These are phyloP conservation scores for Caenorhabditis brenneri DNA, from an alignment of 1,140 invertebrate species.

Conservation along the genomic window DNA sequence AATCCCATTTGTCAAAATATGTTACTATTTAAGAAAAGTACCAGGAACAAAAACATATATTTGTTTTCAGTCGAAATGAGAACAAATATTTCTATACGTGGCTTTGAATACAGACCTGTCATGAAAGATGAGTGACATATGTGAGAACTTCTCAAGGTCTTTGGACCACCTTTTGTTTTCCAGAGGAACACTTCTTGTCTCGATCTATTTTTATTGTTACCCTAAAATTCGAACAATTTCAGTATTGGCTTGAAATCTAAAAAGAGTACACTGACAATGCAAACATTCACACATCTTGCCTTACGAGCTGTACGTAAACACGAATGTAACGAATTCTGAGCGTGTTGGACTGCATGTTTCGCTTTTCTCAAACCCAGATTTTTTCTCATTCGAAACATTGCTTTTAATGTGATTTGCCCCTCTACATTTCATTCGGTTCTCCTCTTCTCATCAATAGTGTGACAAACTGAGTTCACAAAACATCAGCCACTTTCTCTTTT, in stretches of 20 bases:
- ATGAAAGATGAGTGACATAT: too few species aligned
- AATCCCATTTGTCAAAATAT: too few species aligned
- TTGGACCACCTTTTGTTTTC: too few species aligned
- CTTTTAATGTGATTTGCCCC: constrained; percentile 33
- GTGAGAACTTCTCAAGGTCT: too few species aligned
- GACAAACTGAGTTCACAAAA: neutral
- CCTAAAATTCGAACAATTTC: neutral
- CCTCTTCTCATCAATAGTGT: neutral
- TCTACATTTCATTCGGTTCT: neutral
- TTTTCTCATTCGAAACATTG: constrained; percentile 34
- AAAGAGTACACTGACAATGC: neutral
- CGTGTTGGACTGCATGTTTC: neutral
- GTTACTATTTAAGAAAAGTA: too few species aligned
- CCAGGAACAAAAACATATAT: too few species aligned
- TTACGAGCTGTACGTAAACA: neutral
- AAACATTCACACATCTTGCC: constrained; percentile 14
- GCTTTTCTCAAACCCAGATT: neutral
- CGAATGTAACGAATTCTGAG: constrained; percentile 13
- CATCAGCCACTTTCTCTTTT: neutral
- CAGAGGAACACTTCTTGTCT: neutral
- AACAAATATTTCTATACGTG: too few species aligned
- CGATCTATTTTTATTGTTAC: neutral
- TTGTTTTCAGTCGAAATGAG: too few species aligned
- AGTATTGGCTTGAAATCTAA: neutral
- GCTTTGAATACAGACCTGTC: too few species aligned